Base-by-base conservation (phyloP, 2,888 invertebrate species). In the Pristionchus fissidentatus region DNA sequence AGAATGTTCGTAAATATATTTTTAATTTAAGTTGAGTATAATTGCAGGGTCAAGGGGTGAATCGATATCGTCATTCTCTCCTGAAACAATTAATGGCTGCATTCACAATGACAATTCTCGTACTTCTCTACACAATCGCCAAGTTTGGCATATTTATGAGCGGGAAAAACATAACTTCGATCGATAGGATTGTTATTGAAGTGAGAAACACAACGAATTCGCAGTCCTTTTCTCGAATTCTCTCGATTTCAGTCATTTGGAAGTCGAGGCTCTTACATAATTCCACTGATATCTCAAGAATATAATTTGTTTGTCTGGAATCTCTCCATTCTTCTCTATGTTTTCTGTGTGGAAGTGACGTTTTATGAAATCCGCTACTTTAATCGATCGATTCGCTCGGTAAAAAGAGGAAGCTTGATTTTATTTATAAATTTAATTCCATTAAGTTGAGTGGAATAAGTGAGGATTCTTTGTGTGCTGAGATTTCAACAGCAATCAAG, bases 301-400 rank as follows among this genome's bases (percentile, higher is more conserved):
- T 75, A 75, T 29, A 38, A 43, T n/a, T 13, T 75, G 10, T 75
- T 75, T 19, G 46, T 15, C 15, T 75, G 75, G 75, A 75, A 75
- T 75, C 32, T 75, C n/a, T 75, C 75, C 43, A 46, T 75, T 29
- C 75, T 75, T 46, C 43, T 75, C 26, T 75, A 75, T 49, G 46
- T 75, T 7, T 75, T 75, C 46, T 75, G 75, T 29, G 75, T 75
- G 7, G 46, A 75, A 75, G 43, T 49, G 29, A 75, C 75, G 15
- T 75, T 75, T n/a, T 75, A 75, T 46, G 75, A 75, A 35, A 75
- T 75, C 29, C 26, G 75, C 43, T 46, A 75, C 29, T 75, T 75
- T 15, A 75, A 75, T 49, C 75, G 46, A 43, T 75, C 75, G 10
- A 75, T 75, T 75, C n/a, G 46, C n/a, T 46, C 46, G 46, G 75